These are phyloP conservation scores for Pegea sp. DNA, from an alignment of 23 tunicate species.

Conservation along the genomic window DNA sequence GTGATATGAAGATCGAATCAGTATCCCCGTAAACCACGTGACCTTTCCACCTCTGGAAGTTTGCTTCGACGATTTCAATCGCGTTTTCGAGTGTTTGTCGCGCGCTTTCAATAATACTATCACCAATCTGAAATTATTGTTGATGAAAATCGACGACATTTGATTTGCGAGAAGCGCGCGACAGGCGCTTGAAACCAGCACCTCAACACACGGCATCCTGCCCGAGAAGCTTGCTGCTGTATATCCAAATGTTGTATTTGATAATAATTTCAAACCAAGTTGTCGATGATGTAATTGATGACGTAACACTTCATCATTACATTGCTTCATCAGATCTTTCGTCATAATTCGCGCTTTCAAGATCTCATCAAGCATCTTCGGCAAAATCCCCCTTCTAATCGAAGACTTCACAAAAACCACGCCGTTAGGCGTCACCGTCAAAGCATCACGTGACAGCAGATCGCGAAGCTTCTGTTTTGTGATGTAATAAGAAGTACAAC, in stretches of 20 bases:
- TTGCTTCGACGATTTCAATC: slow-evolving; percentile 28
- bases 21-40: slow-evolving; percentile 93
- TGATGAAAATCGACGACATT: too few species aligned
- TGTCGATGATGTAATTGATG: slow-evolving; percentile 65
- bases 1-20: slow-evolving; percentile 73
- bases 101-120: slow-evolving; percentile 78
- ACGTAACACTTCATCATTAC: slow-evolving; percentile 33
- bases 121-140: slow-evolving; percentile 28
- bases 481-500: slow-evolving; percentile 33
- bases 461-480: slow-evolving; percentile 12
- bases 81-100: slow-evolving; percentile 83
- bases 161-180: too few species aligned
- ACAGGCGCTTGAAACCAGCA: too few species aligned
- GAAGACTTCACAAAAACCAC: slow-evolving; percentile 55
- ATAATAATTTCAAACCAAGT: slow-evolving; percentile 62
- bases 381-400: slow-evolving; percentile 48
- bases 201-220: slow-evolving; percentile 96
- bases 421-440: slow-evolving; percentile 54
- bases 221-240: slow-evolving; percentile 91
- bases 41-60: slow-evolving; percentile 32
- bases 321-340: slow-evolving; percentile 59
- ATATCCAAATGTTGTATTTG: slow-evolving; percentile 84
- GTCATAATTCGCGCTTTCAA: slow-evolving; percentile 71
- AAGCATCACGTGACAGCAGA: slow-evolving; percentile 8
- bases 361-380: slow-evolving; percentile 73